These are phyloP conservation scores for Thalassaphorura encarpata DNA, from an alignment of 1,140 invertebrate genomes.

Conservation along the genomic window DNA sequence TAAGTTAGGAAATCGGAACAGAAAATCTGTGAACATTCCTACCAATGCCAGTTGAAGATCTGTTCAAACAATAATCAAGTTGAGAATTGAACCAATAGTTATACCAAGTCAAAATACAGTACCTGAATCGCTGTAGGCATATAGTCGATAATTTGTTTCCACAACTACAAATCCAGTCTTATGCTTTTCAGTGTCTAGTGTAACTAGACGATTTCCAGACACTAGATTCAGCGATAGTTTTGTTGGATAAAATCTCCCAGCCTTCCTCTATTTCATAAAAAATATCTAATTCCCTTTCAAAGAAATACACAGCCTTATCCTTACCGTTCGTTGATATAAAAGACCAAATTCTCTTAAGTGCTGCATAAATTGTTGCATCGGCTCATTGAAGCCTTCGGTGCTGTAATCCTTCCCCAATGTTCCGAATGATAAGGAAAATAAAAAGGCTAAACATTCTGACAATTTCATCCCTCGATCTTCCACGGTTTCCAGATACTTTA, in stretches of 20 bases:
- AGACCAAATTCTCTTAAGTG: slow-evolving; percentile 94
- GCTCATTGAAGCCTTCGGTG: slow-evolving; percentile 83
- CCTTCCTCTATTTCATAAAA: slow-evolving; percentile 55
- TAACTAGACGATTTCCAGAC: slow-evolving; percentile 50
- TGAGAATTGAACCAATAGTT: background rate
- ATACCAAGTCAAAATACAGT: background rate
- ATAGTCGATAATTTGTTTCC: slow-evolving; percentile 94
- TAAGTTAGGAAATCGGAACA: slow-evolving; percentile 80
- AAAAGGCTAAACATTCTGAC: slow-evolving; percentile 82
- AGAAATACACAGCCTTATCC: background rate
- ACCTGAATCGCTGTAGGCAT: slow-evolving; percentile 85
- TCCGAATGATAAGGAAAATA: slow-evolving; percentile 93
- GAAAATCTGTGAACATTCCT: slow-evolving; percentile 72
- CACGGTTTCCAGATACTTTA: slow-evolving; percentile 88
- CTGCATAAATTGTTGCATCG: slow-evolving; percentile 80
- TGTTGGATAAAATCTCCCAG: slow-evolving; percentile 89
- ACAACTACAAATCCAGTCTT: slow-evolving; percentile 79
- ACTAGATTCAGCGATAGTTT: slow-evolving; percentile 82
- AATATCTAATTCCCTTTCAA: background rate
- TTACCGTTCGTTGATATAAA: slow-evolving; percentile 87
- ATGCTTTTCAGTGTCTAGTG: slow-evolving; percentile 40
- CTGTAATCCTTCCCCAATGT: slow-evolving; percentile 95
- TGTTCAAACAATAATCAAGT: background rate
- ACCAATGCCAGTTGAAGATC: slow-evolving; percentile 84
- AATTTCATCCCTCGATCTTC: slow-evolving; percentile 64